Conservation (phyloP, 2,888 invertebrate species). For the Drosophila affinis region DNA sequence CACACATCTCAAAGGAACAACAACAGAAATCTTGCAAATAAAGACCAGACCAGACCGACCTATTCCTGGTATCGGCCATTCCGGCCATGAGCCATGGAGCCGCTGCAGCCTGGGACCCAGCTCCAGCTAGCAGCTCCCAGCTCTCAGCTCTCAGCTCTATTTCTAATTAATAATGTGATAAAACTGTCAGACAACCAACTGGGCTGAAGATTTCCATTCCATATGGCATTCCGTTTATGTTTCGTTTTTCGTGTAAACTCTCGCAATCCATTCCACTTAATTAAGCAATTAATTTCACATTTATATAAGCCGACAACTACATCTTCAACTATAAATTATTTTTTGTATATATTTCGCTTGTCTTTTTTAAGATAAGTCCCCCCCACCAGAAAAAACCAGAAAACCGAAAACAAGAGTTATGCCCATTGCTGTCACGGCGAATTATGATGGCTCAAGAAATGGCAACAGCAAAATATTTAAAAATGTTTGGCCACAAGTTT, state of each 20-base stretch:
- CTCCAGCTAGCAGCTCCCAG: neutral
- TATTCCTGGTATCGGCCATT: slow-evolving; percentile 44
- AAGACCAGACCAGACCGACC: slow-evolving; percentile 54
- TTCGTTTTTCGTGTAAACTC: slow-evolving; percentile 53
- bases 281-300: slow-evolving; percentile 77
- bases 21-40: slow-evolving; percentile 49
- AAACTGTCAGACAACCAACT: slow-evolving; percentile 71
- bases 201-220: slow-evolving; percentile 44
- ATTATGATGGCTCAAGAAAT: slow-evolving; percentile 55
- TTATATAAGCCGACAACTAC: slow-evolving; percentile 75
- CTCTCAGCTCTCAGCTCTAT: slow-evolving; percentile 53
- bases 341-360: slow-evolving; percentile 7
- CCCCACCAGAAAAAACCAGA: slow-evolving; percentile 7
- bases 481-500: slow-evolving; percentile 26
- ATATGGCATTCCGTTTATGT: slow-evolving; percentile 5
- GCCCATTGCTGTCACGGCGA: slow-evolving; percentile 60
- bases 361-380: slow-evolving; percentile 15
- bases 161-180: slow-evolving; percentile 78
- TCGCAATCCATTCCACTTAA: slow-evolving; percentile 77
- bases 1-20: slow-evolving; percentile 26
- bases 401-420: slow-evolving; percentile 31
- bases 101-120: slow-evolving; percentile 8
- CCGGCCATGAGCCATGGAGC: slow-evolving; percentile 30
- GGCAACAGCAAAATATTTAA: slow-evolving; percentile 4
- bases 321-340: slow-evolving; percentile 70